A percentile compares a stretch with the other conserved stretches of the same genome.
Conservation (phyloP, 2,113 vertebrate genomes). For the Apus apus region DNA sequence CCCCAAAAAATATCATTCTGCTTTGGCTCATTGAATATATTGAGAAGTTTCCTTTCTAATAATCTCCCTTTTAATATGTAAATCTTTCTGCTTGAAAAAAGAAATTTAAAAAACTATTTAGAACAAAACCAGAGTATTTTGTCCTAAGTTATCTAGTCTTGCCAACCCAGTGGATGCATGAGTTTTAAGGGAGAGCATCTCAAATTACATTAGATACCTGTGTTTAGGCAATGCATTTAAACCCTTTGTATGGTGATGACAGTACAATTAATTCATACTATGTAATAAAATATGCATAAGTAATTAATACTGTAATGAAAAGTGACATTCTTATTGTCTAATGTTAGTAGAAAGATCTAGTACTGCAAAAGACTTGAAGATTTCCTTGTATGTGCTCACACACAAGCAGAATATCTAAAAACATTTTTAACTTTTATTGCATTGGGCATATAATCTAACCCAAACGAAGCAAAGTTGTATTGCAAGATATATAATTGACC, state of each 20-base stretch:
- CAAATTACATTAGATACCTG: neutral
- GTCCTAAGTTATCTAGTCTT: neutral
- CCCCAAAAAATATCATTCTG: neutral
- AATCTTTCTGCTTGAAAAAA: neutral
- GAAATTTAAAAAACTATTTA: neutral
- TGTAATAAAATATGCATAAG: constrained; percentile 55
- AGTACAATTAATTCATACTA: constrained; percentile 57
- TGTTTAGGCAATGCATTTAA: neutral
- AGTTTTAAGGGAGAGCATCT: neutral
- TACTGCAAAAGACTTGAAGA: neutral
- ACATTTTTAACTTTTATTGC: neutral
- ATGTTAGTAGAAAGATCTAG: neutral
- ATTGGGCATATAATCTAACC: neutral
- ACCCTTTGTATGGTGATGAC: neutral
- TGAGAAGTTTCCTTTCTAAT: neutral
- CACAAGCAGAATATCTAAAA: neutral
- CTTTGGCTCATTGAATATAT: neutral
- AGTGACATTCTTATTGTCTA: neutral
- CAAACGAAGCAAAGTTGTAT: neutral
- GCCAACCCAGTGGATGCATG: neutral
- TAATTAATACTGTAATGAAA: constrained; percentile 48
- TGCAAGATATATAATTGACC: neutral
- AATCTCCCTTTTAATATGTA: neutral
- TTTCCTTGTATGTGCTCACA: neutral
- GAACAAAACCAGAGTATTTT: neutral